phyloP scores from a whole-genome alignment of 2,797 vertebrate species.

The Leontopithecus rosalia region DNA sequence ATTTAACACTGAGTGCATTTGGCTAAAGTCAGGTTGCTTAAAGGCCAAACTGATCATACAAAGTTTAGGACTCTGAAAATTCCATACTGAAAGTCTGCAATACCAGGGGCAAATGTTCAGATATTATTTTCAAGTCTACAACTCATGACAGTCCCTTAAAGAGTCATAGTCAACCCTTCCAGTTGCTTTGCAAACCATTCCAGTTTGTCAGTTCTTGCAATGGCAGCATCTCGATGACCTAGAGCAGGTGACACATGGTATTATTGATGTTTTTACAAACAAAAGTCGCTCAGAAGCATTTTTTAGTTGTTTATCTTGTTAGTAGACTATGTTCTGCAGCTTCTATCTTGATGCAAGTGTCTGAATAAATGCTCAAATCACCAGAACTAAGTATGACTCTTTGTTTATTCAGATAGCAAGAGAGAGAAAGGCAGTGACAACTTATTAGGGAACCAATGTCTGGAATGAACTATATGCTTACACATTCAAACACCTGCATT shows the following conservation, averaged over 20 bases:
- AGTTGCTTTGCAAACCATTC: neutral
- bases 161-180: neutral
- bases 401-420: conserved; percentile 9
- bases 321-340: neutral
- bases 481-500: conserved; percentile 64
- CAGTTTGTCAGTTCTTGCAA: neutral
- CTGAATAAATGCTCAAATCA: neutral
- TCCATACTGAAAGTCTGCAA: neutral
- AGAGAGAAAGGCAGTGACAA: neutral
- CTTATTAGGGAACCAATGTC: conserved; percentile 48
- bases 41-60: neutral
- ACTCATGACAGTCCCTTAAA: neutral
- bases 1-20: neutral
- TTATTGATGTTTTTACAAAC: neutral
- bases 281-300: neutral
- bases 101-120: neutral
- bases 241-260: neutral
- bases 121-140: neutral
- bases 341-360: neutral
- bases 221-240: neutral
- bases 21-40: neutral
- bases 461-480: conserved; percentile 57
- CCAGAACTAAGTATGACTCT: neutral
- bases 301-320: conserved; percentile 29
- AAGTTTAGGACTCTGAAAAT: neutral